phyloP scores from a whole-genome alignment of 2,797 vertebrate genomes.

The Trachops cirrhosus region DNA sequence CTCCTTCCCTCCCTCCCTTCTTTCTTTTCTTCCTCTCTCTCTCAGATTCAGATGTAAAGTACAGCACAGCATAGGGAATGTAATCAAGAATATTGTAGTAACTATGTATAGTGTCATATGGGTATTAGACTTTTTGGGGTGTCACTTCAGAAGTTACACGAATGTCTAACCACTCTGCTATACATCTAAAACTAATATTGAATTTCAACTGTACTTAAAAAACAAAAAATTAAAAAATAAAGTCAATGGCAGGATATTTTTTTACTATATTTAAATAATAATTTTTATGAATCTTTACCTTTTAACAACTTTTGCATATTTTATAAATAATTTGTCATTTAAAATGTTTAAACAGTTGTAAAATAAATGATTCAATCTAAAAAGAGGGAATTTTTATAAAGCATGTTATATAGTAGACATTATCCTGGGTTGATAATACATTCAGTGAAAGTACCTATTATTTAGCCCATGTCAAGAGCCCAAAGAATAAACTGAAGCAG shows the following conservation, averaged over 20 bases:
- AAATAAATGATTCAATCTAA: not conserved
- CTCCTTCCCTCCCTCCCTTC: not conserved
- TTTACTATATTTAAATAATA: not conserved
- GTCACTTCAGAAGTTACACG: not conserved
- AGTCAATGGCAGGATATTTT: not conserved
- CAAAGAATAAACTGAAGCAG: not conserved
- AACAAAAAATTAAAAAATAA: not conserved
- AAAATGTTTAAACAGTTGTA: not conserved
- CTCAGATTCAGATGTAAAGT: not conserved
- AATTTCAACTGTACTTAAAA: not conserved
- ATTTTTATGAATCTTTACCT: slow-evolving; percentile 12
- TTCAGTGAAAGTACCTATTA: not conserved
- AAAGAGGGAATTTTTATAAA: not conserved
- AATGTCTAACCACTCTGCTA: not conserved
- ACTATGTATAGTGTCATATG: not conserved
- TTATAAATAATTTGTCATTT: not conserved
- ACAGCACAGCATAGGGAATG: not conserved
- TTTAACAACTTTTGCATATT: not conserved
- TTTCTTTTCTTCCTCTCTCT: not conserved
- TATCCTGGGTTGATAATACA: not conserved
- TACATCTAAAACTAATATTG: not conserved
- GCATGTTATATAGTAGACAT: not conserved
- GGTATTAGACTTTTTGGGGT: not conserved
- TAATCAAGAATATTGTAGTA: not conserved
- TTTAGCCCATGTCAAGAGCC: not conserved